Percentiles rank a stretch among this genome's conserved stretches.
phyloP scores from a whole-genome alignment of 2,797 vertebrate species.

The Rhinophrynus dorsalis region DNA sequence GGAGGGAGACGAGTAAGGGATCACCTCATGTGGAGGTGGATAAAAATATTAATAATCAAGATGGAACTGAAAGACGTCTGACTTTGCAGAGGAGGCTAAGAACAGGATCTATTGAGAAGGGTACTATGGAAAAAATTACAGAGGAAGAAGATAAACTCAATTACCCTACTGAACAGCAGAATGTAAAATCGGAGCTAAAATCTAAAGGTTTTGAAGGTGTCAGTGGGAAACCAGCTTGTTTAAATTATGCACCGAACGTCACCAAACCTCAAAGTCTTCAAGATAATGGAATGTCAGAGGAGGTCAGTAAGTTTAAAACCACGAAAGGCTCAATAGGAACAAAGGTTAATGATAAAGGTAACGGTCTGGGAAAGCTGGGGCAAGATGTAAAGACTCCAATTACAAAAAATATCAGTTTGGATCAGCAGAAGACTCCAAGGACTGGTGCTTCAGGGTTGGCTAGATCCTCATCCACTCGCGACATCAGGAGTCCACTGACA shows the following conservation, averaged over 20 bases:
- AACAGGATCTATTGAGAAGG: constrained; percentile 61
- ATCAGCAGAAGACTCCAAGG: constrained; percentile 58
- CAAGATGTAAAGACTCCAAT: constrained; percentile 58
- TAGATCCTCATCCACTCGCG: constrained; percentile 41
- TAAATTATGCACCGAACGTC: neutral
- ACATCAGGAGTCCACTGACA: neutral
- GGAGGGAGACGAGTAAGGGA: constrained; percentile 66
- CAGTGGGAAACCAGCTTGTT: neutral
- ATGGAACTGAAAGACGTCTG: constrained; percentile 62
- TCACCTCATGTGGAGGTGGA: constrained; percentile 48
- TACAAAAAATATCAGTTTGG: constrained; percentile 58
- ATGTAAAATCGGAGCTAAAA: constrained; percentile 37
- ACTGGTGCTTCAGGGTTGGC: constrained; percentile 48
- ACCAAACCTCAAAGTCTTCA: constrained; percentile 7
- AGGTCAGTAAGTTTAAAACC: constrained; percentile 55
- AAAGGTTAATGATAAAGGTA: constrained; percentile 62
- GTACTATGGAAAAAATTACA: neutral
- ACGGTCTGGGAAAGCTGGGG: constrained; percentile 17
- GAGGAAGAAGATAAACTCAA: constrained; percentile 26
- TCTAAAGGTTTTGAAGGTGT: neutral
- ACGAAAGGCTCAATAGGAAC: constrained; percentile 61
- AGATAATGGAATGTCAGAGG: constrained; percentile 33
- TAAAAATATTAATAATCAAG: constrained; percentile 53
- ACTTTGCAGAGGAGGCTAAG: constrained; percentile 69
- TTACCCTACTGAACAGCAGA: constrained; percentile 10